Evolutionary conservation across 1,140 invertebrate genomes (phyloP).

Genomic region (Alviniconcha marisindica): DNA sequence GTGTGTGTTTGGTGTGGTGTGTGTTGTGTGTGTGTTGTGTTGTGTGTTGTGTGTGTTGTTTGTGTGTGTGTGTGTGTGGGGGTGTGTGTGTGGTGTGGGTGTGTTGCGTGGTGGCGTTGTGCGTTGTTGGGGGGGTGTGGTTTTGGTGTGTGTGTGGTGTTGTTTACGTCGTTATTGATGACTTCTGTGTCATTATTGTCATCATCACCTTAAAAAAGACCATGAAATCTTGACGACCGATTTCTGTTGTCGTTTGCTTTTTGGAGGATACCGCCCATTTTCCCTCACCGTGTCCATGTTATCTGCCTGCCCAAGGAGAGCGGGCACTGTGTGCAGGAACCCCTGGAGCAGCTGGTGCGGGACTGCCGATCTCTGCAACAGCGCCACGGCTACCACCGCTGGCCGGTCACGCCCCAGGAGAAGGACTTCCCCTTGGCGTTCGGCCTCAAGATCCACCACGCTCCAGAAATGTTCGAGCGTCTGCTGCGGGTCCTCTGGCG

Average conservation of each 20-base stretch:
- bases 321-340: not conserved
- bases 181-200: no score
- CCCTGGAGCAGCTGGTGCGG: constrained; percentile 44
- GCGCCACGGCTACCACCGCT: constrained; percentile 48
- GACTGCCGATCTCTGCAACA: constrained; percentile 47
- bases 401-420: constrained; percentile 53
- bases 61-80: no score
- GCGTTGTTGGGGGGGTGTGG: no score
- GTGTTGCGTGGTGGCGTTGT: no score
- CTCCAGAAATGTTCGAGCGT: constrained; percentile 65
- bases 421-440: constrained; percentile 67
- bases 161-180: no score
- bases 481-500: constrained; percentile 71
- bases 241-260: not conserved
- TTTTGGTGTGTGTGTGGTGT: no score
- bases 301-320: not conserved
- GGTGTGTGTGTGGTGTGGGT: no score
- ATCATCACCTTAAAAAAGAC: no score
- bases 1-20: no score
- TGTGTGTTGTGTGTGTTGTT: no score
- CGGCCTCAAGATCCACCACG: constrained; percentile 62
- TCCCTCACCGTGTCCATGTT: no score
- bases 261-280: not conserved
- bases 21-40: no score
- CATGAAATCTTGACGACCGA: not conserved